Percentiles rank a stretch among this genome's conserved stretches.
These are phyloP conservation scores for Clarias pachynema DNA, from an alignment of 2,797 vertebrate genomes.

Conservation along the genomic window DNA sequence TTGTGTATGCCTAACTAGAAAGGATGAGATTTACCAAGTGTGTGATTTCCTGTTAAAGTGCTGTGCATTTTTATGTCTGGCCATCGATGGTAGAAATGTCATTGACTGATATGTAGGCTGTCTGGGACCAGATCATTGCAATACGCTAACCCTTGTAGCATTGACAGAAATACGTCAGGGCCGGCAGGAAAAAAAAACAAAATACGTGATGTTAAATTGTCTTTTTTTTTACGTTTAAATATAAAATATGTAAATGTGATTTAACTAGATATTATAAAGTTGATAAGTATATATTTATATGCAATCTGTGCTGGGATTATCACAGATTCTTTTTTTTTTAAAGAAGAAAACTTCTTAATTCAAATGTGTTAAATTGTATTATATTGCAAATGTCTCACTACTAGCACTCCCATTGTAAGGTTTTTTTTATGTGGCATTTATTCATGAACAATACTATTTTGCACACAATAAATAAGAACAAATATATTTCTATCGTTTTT, in stretches of 20 bases:
- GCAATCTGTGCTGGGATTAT: conserved; percentile 73
- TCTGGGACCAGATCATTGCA: conserved; percentile 33
- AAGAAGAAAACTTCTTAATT: conserved; percentile 39
- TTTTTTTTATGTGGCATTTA: conserved; percentile 46
- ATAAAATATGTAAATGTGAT: conserved; percentile 53
- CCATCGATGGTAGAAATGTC: conserved; percentile 18
- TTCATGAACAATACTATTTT: conserved; percentile 62
- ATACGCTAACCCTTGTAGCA: conserved; percentile 42
- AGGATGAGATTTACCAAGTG: conserved; percentile 43
- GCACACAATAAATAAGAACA: conserved; percentile 67
- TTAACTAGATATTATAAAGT: conserved; percentile 53
- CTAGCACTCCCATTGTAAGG: conserved; percentile 30
- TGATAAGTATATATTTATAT: conserved; percentile 67
- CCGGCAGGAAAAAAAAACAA: conserved; percentile 35
- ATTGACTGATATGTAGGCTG: background rate
- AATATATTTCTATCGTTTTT: conserved; percentile 8
- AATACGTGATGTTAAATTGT: conserved; percentile 19
- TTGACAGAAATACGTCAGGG: conserved; percentile 41
- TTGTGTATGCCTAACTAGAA: conserved; percentile 42
- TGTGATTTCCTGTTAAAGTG: conserved; percentile 48
- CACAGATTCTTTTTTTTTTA: conserved; percentile 63
- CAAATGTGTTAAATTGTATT: conserved; percentile 52
- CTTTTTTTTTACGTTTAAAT: conserved; percentile 33
- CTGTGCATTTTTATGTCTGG: conserved; percentile 46
- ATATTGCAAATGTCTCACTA: conserved; percentile 47